phyloP scores from a whole-genome alignment of 2,797 vertebrate species.

The Artibeus jamaicensis region DNA sequence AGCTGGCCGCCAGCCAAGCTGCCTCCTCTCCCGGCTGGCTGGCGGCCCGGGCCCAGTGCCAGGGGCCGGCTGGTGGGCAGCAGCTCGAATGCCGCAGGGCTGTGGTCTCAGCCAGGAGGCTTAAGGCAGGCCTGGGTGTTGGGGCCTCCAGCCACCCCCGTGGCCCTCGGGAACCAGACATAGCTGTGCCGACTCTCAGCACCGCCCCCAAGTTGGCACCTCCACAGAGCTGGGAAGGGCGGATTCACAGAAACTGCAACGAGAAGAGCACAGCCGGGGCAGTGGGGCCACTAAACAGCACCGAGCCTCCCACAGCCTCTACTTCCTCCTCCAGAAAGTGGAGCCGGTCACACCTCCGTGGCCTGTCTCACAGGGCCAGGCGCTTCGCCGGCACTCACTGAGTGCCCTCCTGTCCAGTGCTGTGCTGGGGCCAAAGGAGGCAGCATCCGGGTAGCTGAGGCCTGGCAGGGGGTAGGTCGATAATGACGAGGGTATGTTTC shows the following conservation, averaged over 20 bases:
- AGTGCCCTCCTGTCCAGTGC: not conserved
- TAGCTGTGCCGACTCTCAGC: slow-evolving; percentile 15
- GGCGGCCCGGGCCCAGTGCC: slow-evolving; percentile 68
- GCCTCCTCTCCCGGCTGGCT: slow-evolving; percentile 72
- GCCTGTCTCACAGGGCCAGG: not conserved
- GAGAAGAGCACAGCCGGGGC: not conserved
- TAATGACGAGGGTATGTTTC: not conserved
- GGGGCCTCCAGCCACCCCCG: not conserved
- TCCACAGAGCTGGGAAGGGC: not conserved
- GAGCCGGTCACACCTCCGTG: not conserved
- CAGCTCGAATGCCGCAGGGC: slow-evolving; percentile 46
- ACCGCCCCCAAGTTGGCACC: not conserved
- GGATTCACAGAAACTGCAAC: not conserved
- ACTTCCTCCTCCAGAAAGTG: not conserved
- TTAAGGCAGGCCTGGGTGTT: slow-evolving; percentile 51
- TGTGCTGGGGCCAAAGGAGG: not conserved
- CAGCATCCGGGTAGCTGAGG: not conserved
- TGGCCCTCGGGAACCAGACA: slow-evolving; percentile 21
- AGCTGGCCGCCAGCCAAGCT: slow-evolving; percentile 73
- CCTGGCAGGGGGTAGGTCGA: not conserved
- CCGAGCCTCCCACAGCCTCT: not conserved
- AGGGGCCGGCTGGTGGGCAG: slow-evolving; percentile 77
- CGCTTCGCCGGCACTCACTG: rapidly evolving
- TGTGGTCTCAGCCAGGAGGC: slow-evolving; percentile 69
- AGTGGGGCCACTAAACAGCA: not conserved